These are phyloP conservation scores for Drosophila rubida DNA, from an alignment of 2,888 invertebrate genomes.

Conservation along the genomic window DNA sequence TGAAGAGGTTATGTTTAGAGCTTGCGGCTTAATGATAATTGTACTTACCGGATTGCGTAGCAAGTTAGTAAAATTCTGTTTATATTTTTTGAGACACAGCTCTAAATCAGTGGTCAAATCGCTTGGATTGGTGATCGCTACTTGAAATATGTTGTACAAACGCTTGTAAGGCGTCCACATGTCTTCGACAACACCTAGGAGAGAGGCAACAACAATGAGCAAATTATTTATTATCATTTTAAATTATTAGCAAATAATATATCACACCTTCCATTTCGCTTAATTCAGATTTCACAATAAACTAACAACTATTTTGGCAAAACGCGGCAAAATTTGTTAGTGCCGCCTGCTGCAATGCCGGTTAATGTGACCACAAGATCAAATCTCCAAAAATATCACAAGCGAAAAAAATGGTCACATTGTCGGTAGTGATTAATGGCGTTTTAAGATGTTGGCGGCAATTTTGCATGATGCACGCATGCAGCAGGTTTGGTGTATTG, in stretches of 20 bases:
- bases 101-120: constrained; percentile 88
- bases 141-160: constrained; percentile 89
- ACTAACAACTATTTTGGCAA: constrained; percentile 7
- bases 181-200: constrained; percentile 86
- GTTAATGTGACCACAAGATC: constrained; percentile 7
- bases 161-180: constrained; percentile 95
- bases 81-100: constrained; percentile 90
- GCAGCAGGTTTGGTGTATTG: too few species aligned
- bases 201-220: background rate
- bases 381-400: background rate
- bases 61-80: constrained; percentile 93
- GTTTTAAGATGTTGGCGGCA: too few species aligned
- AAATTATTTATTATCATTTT: background rate
- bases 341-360: constrained; percentile 25
- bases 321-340: constrained; percentile 46
- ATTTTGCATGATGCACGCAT: too few species aligned
- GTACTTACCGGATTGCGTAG: constrained; percentile 93
- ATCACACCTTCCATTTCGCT: constrained; percentile 48
- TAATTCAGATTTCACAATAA: background rate
- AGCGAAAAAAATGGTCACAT: background rate
- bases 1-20: constrained; percentile 50
- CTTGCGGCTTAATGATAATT: background rate
- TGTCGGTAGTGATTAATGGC: too few species aligned
- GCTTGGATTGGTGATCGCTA: constrained; percentile 88
- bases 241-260: too few species aligned